phyloP scores from a whole-genome alignment of 2,888 invertebrate species.

The Chalcis sispes region DNA sequence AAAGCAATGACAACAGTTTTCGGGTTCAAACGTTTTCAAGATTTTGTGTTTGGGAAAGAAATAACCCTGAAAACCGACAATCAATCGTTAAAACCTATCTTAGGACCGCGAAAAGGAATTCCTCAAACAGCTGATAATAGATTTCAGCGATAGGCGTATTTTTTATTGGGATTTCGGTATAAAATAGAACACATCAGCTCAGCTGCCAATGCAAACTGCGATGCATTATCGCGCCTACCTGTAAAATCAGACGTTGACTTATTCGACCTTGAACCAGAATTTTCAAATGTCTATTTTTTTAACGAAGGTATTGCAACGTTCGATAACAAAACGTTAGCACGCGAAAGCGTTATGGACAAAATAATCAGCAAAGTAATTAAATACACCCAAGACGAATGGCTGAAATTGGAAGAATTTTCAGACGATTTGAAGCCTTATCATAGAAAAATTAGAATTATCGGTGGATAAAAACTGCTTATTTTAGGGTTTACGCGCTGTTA shows the following conservation, averaged over 20 bases:
- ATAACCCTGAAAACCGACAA: conserved; percentile 68
- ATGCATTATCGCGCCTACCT: conserved; percentile 24
- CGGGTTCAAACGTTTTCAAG: conserved; percentile 15
- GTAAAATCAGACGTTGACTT: too few relatives aligned
- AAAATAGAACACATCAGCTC: conserved; percentile 43
- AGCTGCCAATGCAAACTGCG: conserved; percentile 25
- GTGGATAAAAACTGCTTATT: conserved; percentile 53
- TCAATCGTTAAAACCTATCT: conserved; percentile 67
- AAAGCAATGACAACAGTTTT: conserved; percentile 43
- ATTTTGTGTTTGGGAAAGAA: conserved; percentile 47
- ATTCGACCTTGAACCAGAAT: background rate
- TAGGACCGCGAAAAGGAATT: conserved; percentile 59
- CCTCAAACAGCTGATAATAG: conserved; percentile 60
- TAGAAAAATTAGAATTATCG: conserved; percentile 27
- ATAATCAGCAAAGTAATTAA: too few relatives aligned
- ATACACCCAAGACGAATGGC: too few relatives aligned
- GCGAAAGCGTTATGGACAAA: conserved; percentile 15
- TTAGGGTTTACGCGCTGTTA: conserved; percentile 46
- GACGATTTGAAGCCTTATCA: conserved; percentile 9
- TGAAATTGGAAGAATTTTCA: conserved; percentile 14
- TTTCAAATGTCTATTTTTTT: background rate
- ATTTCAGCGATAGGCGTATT: conserved; percentile 63
- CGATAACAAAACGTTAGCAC: too few relatives aligned
- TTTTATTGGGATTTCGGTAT: conserved; percentile 25
- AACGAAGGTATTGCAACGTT: too few relatives aligned